phyloP scores from a whole-genome alignment of 2,888 invertebrate species.

The Horisme vitalbata region DNA sequence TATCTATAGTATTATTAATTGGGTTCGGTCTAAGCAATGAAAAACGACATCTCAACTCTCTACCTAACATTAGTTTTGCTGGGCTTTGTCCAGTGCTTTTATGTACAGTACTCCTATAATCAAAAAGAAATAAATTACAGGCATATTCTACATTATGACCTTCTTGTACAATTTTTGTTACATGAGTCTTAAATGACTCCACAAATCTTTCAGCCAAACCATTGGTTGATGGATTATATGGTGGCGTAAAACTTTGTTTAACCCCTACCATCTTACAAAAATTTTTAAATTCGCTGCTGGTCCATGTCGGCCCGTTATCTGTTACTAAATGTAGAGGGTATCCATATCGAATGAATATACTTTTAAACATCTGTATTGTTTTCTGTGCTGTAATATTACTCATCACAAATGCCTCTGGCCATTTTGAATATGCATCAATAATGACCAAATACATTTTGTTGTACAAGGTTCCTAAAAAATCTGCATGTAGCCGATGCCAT shows the following conservation, averaged over 20 bases:
- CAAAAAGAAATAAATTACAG: background rate
- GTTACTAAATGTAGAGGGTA: background rate
- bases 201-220: background rate
- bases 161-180: background rate
- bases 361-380: constrained; percentile 28
- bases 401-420: constrained; percentile 21
- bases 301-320: background rate
- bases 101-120: background rate
- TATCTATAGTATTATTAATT: too few relatives aligned
- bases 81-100: background rate
- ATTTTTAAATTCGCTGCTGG: background rate
- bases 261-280: background rate
- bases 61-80: constrained; percentile 4
- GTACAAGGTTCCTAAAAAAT: constrained; percentile 27
- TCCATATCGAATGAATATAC: constrained; percentile 13
- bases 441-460: constrained; percentile 29
- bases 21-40: background rate
- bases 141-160: background rate
- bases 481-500: constrained; percentile 32
- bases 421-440: constrained; percentile 17
- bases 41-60: background rate
- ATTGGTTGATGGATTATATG: background rate
- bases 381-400: constrained; percentile 1
- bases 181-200: background rate
- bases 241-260: background rate